A percentile compares a stretch with the other conserved stretches of the same genome.
phyloP scores from a whole-genome alignment of 2,888 invertebrate genomes.

The Orthosia gothica region DNA sequence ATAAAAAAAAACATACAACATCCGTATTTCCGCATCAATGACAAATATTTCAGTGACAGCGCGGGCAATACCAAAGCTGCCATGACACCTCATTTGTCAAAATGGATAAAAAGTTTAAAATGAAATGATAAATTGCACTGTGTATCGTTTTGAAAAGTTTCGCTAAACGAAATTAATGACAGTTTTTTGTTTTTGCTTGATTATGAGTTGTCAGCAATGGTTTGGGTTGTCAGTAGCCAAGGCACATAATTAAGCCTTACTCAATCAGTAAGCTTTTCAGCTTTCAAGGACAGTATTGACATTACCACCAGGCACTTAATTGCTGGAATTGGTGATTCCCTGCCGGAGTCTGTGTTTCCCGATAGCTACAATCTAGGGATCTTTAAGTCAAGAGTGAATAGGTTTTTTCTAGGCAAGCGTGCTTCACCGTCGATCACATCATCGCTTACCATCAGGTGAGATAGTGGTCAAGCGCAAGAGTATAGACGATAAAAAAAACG shows the following conservation, averaged over 20 bases:
- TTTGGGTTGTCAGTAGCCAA: neutral
- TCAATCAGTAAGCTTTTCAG: neutral
- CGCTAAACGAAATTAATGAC: too few species aligned
- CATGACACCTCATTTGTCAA: slow-evolving; percentile 54
- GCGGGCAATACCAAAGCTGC: slow-evolving; percentile 36
- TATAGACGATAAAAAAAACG: too few species aligned
- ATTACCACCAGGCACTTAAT: neutral
- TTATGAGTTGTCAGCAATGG: too few species aligned
- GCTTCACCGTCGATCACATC: too few species aligned
- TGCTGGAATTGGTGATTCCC: too few species aligned
- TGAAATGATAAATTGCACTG: slow-evolving; percentile 21
- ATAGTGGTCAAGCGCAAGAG: too few species aligned
- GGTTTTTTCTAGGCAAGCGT: too few species aligned
- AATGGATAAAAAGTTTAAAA: slow-evolving; percentile 22
- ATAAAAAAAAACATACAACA: neutral
- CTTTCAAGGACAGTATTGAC: neutral
- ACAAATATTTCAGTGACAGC: slow-evolving; percentile 22
- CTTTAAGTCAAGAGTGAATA: too few species aligned
- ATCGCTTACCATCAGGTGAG: too few species aligned
- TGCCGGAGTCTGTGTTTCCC: too few species aligned
- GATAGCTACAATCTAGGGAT: too few species aligned
- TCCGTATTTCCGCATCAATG: neutral
- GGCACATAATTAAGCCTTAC: neutral
- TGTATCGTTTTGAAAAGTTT: neutral
- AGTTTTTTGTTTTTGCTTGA: too few species aligned